Evolutionary conservation across 2,888 invertebrate genomes (phyloP).

Genomic region (Acrobasis repandana): DNA sequence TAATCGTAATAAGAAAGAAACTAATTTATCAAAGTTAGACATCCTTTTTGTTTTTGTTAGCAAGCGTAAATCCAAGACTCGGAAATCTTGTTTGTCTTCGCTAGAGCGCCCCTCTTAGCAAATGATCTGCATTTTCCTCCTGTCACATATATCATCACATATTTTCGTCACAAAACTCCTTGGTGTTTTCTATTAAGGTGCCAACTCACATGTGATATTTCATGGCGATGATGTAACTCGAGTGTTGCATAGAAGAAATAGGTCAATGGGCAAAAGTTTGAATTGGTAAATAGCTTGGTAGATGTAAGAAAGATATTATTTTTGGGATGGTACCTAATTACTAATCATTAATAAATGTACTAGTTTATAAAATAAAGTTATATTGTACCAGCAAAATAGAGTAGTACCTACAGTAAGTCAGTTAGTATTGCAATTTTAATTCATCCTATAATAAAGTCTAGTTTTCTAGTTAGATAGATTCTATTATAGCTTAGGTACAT

Average conservation of each 20-base stretch:
- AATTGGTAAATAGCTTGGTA: neutral
- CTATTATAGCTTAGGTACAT: no score
- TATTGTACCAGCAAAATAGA: no score
- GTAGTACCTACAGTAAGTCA: no score
- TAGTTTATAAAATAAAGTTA: no score
- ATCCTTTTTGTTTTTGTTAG: conserved; percentile 15
- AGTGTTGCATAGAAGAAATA: conserved; percentile 9
- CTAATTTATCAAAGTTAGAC: neutral
- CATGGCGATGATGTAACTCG: conserved; percentile 14
- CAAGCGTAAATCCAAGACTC: conserved; percentile 3
- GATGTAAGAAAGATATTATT: neutral
- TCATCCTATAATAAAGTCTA: no score
- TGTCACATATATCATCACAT: conserved; percentile 3
- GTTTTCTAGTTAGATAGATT: no score
- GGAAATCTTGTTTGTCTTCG: conserved; percentile 20
- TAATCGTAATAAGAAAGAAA: no score
- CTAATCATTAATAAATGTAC: no score
- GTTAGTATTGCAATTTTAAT: no score
- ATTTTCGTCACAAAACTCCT: conserved; percentile 19
- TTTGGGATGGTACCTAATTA: no score
- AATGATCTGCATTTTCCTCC: conserved; percentile 21
- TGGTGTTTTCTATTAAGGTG: conserved; percentile 21
- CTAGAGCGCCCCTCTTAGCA: conserved; percentile 19
- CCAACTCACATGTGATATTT: conserved; percentile 19
- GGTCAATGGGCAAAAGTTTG: neutral